Conservation (phyloP, 2,797 vertebrate genomes). For the Hafferia zeledoni region DNA sequence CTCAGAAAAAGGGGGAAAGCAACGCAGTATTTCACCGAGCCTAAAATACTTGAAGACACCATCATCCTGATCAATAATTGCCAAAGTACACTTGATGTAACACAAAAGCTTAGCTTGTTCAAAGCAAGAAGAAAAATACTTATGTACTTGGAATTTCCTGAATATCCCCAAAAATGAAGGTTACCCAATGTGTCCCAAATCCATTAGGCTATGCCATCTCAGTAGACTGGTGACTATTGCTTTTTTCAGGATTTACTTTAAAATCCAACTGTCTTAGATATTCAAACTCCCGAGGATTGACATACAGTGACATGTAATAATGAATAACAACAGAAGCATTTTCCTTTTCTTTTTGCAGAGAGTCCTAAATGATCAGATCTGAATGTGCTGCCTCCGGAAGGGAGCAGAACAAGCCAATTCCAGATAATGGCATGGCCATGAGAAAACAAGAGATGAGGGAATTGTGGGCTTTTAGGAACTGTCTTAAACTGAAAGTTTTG, state of each 20-base stretch:
- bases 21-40: neutral
- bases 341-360: neutral
- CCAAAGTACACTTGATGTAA: neutral
- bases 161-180: neutral
- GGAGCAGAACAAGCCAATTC: neutral
- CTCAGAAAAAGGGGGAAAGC: neutral
- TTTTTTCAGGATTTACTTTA: neutral
- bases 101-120: neutral
- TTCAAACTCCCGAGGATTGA: neutral
- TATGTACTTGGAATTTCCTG: neutral
- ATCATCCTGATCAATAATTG: neutral
- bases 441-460: neutral
- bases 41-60: neutral
- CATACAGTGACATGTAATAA: neutral
- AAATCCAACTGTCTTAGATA: neutral
- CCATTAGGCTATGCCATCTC: neutral
- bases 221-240: neutral
- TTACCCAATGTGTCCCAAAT: neutral
- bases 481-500: neutral
- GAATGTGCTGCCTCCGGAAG: neutral
- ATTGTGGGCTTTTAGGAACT: neutral
- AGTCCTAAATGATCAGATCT: neutral
- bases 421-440: neutral
- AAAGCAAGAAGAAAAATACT: neutral
- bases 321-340: accelerated